A percentile compares a stretch with the other conserved stretches of the same genome.
phyloP scores from a whole-genome alignment of 2,888 invertebrate genomes.

The Leucozona laternaria region DNA sequence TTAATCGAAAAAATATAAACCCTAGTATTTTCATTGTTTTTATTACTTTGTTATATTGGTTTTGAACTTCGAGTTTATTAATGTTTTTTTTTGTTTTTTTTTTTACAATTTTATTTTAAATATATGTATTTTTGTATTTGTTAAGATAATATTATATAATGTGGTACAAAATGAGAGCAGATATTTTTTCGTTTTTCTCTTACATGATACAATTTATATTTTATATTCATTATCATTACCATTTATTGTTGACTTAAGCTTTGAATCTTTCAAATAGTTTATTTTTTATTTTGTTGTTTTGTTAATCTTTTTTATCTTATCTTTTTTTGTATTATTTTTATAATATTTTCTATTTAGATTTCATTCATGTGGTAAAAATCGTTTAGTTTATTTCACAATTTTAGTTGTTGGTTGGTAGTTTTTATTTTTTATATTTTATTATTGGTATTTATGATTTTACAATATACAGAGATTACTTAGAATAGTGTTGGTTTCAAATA shows the following conservation, averaged over 20 bases:
- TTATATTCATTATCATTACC: conserved; percentile 42
- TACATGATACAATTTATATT: conserved; percentile 34
- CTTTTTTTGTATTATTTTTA: conserved; percentile 72
- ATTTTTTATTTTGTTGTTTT: conserved; percentile 7
- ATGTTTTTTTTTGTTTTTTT: conserved; percentile 26
- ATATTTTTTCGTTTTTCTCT: conserved; percentile 45
- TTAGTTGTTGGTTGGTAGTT: conserved; percentile 52
- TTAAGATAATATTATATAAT: conserved; percentile 57
- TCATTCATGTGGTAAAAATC: conserved; percentile 78
- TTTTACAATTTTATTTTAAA: conserved; percentile 57
- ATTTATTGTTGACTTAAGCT: conserved; percentile 65
- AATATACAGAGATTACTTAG: conserved; percentile 69
- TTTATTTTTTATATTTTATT: conserved; percentile 4
- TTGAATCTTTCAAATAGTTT: conserved; percentile 47
- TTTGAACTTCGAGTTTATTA: conserved; percentile 72
- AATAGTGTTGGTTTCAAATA: conserved; percentile 38
- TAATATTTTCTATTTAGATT: conserved; percentile 79
- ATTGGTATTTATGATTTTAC: conserved; percentile 45
- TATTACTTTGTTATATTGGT: conserved; percentile 45
- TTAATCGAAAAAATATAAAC: conserved; percentile 49
- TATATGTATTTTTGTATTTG: conserved; percentile 40
- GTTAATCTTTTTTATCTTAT: conserved; percentile 36
- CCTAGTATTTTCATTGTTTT: conserved; percentile 48
- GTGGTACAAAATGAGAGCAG: conserved; percentile 74
- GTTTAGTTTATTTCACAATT: conserved; percentile 73